These are phyloP conservation scores for Passerina amoena DNA, from an alignment of 2,113 vertebrate genomes.

Conservation along the genomic window DNA sequence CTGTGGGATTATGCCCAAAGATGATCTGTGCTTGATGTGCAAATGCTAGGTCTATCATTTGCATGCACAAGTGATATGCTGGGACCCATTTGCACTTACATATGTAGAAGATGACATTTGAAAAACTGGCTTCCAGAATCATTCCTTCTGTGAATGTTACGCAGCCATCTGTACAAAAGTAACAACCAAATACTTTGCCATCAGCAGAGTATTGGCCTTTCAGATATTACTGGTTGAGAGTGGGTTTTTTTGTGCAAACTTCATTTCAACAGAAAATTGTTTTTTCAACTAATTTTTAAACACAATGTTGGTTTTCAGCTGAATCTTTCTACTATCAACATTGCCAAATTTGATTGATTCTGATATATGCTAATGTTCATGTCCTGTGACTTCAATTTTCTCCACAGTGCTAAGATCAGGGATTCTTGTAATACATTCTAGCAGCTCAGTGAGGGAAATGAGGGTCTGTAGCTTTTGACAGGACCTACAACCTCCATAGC, in stretches of 20 bases:
- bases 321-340: not conserved
- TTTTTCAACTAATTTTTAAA: not conserved
- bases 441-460: not conserved
- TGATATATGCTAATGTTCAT: not conserved
- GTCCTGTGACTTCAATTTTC: not conserved
- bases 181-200: constrained; percentile 44
- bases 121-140: constrained; percentile 50
- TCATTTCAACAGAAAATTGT: not conserved
- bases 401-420: not conserved
- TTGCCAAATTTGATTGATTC: not conserved
- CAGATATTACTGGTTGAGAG: not conserved
- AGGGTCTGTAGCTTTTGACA: not conserved
- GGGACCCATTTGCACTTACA: constrained; percentile 43
- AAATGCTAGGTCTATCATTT: constrained; percentile 45
- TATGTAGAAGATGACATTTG: constrained; percentile 62
- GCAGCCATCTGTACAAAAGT: constrained; percentile 61
- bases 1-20: constrained; percentile 36
- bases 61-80: constrained; percentile 32
- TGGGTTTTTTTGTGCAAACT: not conserved
- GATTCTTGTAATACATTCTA: not conserved
- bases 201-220: constrained; percentile 11
- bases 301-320: not conserved
- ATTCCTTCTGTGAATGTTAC: constrained; percentile 59
- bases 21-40: constrained; percentile 13
- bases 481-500: not conserved